Base-by-base conservation (phyloP, 2,888 invertebrate species). In the Nematopogon swammerdamellus region DNA sequence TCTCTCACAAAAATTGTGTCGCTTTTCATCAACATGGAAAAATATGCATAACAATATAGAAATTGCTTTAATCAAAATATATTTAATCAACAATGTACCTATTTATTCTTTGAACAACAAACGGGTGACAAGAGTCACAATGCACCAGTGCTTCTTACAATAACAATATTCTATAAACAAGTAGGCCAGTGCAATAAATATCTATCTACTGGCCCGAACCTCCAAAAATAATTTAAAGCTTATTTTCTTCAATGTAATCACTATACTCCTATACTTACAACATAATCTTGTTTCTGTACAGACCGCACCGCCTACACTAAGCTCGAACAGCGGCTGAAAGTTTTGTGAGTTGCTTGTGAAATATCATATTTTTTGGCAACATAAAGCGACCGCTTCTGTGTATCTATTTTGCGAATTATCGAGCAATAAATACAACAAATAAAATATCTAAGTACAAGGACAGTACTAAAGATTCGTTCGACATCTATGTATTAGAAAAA, bases 141-240 rank as follows among this genome's bases (percentile, higher is more conserved):
- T 69, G 72, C 71, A 76, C 72, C 71, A 65, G 62, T 62, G 63
- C 60, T 61, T 19, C 60, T 62, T 55, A 59, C 60, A 60, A 25
- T n/a, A 29, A 25, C 57, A 56, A 60, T 58, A 60, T 55, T 57
- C 58, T 60, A 60, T 63, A 63, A 61, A 68, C 65, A 71, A 58
- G 61, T 52, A 60, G 63, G 65, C 62, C 54, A 58, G 57, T 55
- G 53, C 36, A 36, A 36, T 36, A 14, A 36, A 36, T 36, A 58
- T 54, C 56, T 56, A 14, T 44, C 18, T 56, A 58, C 53, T 59
- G 60, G 62, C 60, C 60, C 60, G 57, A 65, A 64, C 61, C 59
- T 67, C 61, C 60, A 72, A 71, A 69, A 77, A 76, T 73, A 75
- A 75, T 74, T 77, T 79, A 77, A 76, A 75, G 75, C 74, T 75